Evolutionary conservation across 2,888 invertebrate species (phyloP).

Genomic region (Dilophus febrilis): DNA sequence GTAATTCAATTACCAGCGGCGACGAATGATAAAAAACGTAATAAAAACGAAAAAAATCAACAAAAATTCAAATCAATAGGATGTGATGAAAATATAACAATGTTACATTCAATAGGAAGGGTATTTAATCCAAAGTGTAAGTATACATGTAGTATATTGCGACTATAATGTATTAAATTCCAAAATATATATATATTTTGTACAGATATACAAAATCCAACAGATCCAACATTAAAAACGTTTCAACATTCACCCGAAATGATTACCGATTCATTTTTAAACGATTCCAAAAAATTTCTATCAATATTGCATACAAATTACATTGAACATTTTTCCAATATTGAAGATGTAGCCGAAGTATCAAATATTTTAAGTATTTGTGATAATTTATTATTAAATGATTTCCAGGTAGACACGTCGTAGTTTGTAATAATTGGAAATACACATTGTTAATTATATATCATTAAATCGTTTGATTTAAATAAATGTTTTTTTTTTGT

Average conservation of each 20-base stretch:
- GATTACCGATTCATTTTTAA: constrained; percentile 46
- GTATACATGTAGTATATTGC: too few species aligned
- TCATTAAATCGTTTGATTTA: background rate
- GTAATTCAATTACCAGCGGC: constrained; percentile 14
- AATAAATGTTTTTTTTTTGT: constrained; percentile 1
- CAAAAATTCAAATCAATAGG: constrained; percentile 36
- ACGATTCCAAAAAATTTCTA: constrained; percentile 47
- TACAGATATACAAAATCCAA: constrained; percentile 22
- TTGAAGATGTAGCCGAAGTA: constrained; percentile 43
- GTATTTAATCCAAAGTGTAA: constrained; percentile 61
- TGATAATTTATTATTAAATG: constrained; percentile 47
- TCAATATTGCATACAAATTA: constrained; percentile 61
- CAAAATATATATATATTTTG: too few species aligned
- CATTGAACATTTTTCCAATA: constrained; percentile 47
- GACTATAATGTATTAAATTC: too few species aligned
- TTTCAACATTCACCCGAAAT: constrained; percentile 46
- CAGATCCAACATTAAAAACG: constrained; percentile 20
- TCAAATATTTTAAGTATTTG: constrained; percentile 51
- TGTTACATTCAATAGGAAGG: constrained; percentile 59
- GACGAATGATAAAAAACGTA: constrained; percentile 11
- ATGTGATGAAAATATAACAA: constrained; percentile 51
- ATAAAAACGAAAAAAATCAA: constrained; percentile 21
- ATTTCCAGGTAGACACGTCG: constrained; percentile 43
- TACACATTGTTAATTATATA: background rate
- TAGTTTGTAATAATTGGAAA: too few species aligned